These are phyloP conservation scores for Halictus rubicundus DNA, from an alignment of 1,140 invertebrate species.

Conservation along the genomic window DNA sequence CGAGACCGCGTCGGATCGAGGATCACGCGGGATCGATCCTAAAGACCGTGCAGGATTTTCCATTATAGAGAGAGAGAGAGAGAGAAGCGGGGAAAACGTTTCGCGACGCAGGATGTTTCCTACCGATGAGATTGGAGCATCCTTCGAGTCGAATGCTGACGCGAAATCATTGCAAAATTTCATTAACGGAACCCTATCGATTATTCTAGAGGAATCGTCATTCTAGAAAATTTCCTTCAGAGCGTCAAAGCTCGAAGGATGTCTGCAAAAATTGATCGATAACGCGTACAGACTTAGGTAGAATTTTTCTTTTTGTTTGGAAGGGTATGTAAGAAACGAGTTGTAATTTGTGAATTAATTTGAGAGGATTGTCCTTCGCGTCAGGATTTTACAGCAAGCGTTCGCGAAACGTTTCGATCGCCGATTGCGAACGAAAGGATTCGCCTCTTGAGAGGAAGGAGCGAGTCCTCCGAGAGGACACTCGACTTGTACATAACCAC, in stretches of 20 bases:
- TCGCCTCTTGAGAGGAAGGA: conserved; percentile 7
- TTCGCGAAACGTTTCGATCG: conserved; percentile 27
- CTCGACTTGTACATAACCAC: conserved; percentile 68
- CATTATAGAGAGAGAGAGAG: too few relatives aligned
- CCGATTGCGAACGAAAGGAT: conserved; percentile 6
- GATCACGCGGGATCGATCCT: background rate
- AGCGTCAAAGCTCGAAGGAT: too few relatives aligned
- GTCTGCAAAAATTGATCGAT: too few relatives aligned
- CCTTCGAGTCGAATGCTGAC: conserved; percentile 1
- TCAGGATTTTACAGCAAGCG: background rate
- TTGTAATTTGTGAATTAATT: background rate
- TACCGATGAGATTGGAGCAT: too few relatives aligned
- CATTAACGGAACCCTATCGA: too few relatives aligned
- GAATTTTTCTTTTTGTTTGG: too few relatives aligned
- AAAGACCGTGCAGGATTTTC: background rate
- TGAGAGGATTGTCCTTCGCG: background rate
- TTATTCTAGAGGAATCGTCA: too few relatives aligned
- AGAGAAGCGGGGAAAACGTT: conserved; percentile 6
- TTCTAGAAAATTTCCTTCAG: too few relatives aligned
- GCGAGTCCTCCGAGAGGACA: conserved; percentile 26
- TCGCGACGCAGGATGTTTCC: background rate
- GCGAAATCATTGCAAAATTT: background rate
- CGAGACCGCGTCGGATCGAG: conserved; percentile 9
- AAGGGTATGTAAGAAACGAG: too few relatives aligned
- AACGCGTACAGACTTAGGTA: too few relatives aligned